Base-by-base conservation (phyloP, 1,140 invertebrate species). In the Coelopa frigida region DNA sequence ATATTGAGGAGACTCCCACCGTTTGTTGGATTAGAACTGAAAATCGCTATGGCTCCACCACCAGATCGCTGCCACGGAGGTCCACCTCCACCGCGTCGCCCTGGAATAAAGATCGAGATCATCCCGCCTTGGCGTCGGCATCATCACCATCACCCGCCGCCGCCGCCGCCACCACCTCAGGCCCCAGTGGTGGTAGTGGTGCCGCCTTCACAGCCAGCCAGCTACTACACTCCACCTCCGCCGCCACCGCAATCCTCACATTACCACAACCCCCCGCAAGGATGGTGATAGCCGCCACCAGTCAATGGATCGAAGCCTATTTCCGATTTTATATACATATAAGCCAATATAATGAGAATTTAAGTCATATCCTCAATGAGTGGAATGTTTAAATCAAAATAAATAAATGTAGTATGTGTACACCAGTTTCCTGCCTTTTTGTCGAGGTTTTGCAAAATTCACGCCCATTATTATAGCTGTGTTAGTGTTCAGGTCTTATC, bases 31-130 rank as follows among this genome's bases (percentile, higher is more conserved):
- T n/a, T n/a, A n/a, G n/a, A n/a, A n/a, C n/a, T n/a, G n/a, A n/a
- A n/a, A n/a, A n/a, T n/a, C n/a, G n/a, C n/a, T n/a, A n/a, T n/a
- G n/a, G n/a, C n/a, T n/a, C n/a, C n/a, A n/a, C n/a, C n/a, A n/a
- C n/a, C n/a, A n/a, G n/a, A n/a, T n/a, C 15, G 27, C 12, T 4
- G 27, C 27, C 15, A 29, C 11, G 18, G 17, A 3, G 12, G 11
- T 3, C 27, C 15, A 1, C 27, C 27, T 14, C 27, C 27, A 6
- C 41, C 26, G 4, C 26, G 33, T 32, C 26, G 41, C 15, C 41
- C 41, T 3, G 41, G 41, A 31, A 43, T 43, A 21, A 43, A 43
- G 26, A 43, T 43, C 33, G 41, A 43, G 23, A 43, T 43, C 33
- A 20, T 43, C 17, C 41, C 41, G 1, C 41, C 41, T 21, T 43